phyloP scores from a whole-genome alignment of 2,888 invertebrate genomes.

The Eupithecia dodoneata region DNA sequence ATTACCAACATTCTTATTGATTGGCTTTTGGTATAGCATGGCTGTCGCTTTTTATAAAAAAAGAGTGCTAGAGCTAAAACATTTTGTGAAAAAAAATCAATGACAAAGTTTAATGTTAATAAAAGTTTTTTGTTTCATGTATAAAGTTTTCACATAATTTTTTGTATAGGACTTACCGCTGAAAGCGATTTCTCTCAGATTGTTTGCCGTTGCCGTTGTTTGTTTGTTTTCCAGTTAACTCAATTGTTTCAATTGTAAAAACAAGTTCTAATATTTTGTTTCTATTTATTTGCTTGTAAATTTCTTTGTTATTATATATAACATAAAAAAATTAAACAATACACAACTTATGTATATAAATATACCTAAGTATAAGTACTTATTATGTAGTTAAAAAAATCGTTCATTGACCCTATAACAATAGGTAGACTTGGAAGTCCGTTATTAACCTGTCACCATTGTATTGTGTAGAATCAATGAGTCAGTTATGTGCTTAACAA shows the following conservation, averaged over 20 bases:
- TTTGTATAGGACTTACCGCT: no score
- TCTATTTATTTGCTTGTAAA: no score
- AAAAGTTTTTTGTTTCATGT: no score
- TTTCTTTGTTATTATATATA: no score
- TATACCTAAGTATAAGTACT: no score
- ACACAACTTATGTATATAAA: neutral
- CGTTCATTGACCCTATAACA: conserved; percentile 14
- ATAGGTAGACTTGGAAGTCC: neutral
- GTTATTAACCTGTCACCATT: conserved; percentile 25
- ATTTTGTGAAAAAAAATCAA: neutral
- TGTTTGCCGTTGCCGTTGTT: no score
- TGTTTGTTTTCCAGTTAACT: no score
- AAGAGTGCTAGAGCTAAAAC: neutral
- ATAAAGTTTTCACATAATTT: no score
- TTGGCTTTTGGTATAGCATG: neutral
- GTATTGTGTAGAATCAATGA: conserved; percentile 19
- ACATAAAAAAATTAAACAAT: neutral
- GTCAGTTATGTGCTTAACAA: neutral
- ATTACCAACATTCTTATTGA: neutral
- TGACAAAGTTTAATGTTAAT: no score
- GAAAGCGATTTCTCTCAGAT: no score
- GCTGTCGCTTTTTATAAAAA: neutral
- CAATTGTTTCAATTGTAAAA: no score
- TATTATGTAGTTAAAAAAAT: neutral
- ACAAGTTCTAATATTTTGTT: no score